These are phyloP conservation scores for Galeopterus variegatus DNA, from an alignment of 2,113 vertebrate species.

Conservation along the genomic window DNA sequence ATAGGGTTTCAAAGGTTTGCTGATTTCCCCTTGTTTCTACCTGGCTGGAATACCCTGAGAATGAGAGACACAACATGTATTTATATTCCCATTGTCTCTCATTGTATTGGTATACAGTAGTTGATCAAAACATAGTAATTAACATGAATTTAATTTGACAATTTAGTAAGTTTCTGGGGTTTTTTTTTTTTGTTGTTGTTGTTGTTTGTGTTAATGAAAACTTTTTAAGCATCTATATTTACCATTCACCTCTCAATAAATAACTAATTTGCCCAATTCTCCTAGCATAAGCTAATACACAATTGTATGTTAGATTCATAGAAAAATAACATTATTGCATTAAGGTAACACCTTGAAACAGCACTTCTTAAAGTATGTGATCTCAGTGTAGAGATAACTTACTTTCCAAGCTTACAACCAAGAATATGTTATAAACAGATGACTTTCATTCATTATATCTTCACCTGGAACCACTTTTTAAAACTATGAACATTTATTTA, in stretches of 20 bases:
- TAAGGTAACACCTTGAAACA: not conserved
- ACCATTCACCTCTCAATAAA: not conserved
- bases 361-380: not conserved
- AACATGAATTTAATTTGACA: not conserved
- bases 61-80: not conserved
- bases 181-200: not conserved
- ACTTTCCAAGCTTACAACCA: not conserved
- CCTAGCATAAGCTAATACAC: not conserved
- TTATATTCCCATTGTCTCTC: not conserved
- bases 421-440: not conserved
- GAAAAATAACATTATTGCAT: not conserved
- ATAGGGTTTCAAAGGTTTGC: not conserved
- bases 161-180: not conserved
- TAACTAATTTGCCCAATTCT: not conserved
- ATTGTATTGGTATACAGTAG: not conserved
- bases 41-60: not conserved
- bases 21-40: not conserved
- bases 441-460: not conserved
- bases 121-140: not conserved
- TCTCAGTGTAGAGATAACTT: not conserved
- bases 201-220: not conserved
- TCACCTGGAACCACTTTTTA: not conserved
- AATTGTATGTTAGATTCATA: not conserved
- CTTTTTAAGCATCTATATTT: not conserved
- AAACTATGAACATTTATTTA: not conserved